A percentile compares a stretch with the other conserved stretches of the same genome.
phyloP scores from a whole-genome alignment of 1,140 invertebrate species.

The Charaxes varanes region DNA sequence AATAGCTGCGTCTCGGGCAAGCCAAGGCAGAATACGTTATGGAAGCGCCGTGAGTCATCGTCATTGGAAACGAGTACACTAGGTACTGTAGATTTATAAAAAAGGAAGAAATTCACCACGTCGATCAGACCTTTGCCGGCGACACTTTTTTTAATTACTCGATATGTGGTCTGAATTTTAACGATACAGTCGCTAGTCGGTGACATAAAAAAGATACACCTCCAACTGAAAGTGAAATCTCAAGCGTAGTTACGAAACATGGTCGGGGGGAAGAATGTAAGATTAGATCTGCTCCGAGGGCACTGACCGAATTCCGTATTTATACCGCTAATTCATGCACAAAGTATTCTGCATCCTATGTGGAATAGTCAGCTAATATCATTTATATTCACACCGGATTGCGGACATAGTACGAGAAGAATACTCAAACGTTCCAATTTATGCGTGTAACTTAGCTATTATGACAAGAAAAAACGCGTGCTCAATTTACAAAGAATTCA shows the following conservation, averaged over 20 bases:
- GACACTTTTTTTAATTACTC: conserved; percentile 30
- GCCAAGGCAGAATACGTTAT: conserved; percentile 25
- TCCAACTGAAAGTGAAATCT: conserved; percentile 51
- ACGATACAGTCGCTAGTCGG: conserved; percentile 3
- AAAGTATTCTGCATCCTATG: conserved; percentile 56
- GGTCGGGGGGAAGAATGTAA: conserved; percentile 29
- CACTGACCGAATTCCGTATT: conserved; percentile 67
- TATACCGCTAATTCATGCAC: conserved; percentile 64
- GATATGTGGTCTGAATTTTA: conserved; percentile 8
- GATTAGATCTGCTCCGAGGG: conserved; percentile 55
- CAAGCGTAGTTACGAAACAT: conserved; percentile 51
- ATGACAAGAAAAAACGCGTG: conserved; percentile 48
- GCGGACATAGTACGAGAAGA: conserved; percentile 30
- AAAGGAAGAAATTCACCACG: conserved; percentile 47
- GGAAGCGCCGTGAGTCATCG: conserved; percentile 40
- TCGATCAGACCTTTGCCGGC: conserved; percentile 35
- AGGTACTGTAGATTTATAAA: conserved; percentile 34
- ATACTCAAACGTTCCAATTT: conserved; percentile 53
- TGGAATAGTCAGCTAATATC: conserved; percentile 30
- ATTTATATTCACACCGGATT: conserved; percentile 46
- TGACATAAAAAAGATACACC: neutral
- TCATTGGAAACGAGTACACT: conserved; percentile 21
- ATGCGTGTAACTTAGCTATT: conserved; percentile 33
- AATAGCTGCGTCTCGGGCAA: conserved; percentile 14
- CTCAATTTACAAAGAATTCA: conserved; percentile 11